Conservation (phyloP, 2,888 invertebrate species). For the Nomada fabriciana region DNA sequence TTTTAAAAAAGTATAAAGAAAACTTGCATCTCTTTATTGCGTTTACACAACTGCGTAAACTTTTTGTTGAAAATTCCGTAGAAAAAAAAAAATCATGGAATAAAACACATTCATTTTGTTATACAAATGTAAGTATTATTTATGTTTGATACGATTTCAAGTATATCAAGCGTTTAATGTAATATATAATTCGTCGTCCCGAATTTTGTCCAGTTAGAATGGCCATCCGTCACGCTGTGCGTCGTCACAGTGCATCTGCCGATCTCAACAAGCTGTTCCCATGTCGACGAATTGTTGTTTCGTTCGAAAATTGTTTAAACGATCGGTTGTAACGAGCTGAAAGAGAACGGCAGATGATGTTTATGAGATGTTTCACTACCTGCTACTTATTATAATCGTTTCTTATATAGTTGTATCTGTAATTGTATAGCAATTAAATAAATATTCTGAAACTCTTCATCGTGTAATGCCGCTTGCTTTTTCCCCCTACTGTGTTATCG, state of each 20-base stretch:
- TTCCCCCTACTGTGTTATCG: background rate
- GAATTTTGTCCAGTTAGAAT: too few species aligned
- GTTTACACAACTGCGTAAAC: too few species aligned
- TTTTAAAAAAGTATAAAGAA: too few species aligned
- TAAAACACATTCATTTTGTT: too few species aligned
- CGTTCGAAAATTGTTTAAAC: constrained; percentile 21
- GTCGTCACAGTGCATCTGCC: constrained; percentile 62
- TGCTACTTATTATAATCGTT: constrained; percentile 79
- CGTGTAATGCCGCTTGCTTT: constrained; percentile 48
- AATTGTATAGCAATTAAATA: constrained; percentile 79
- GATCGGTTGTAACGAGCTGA: constrained; percentile 63
- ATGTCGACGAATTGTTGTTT: background rate
- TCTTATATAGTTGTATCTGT: constrained; percentile 76
- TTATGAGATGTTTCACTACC: constrained; percentile 76
- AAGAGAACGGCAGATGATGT: constrained; percentile 75
- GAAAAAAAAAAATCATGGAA: too few species aligned
- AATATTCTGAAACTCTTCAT: constrained; percentile 77
- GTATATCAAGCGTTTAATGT: too few species aligned
- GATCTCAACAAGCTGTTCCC: constrained; percentile 68
- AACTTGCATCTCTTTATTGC: too few species aligned
- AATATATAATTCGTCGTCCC: too few species aligned
- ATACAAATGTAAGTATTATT: too few species aligned
- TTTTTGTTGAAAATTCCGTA: too few species aligned
- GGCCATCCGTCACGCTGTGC: too few species aligned
- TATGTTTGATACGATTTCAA: too few species aligned